Evolutionary conservation across 2,113 vertebrate species (phyloP).

Genomic region (Oryzias woworae): DNA sequence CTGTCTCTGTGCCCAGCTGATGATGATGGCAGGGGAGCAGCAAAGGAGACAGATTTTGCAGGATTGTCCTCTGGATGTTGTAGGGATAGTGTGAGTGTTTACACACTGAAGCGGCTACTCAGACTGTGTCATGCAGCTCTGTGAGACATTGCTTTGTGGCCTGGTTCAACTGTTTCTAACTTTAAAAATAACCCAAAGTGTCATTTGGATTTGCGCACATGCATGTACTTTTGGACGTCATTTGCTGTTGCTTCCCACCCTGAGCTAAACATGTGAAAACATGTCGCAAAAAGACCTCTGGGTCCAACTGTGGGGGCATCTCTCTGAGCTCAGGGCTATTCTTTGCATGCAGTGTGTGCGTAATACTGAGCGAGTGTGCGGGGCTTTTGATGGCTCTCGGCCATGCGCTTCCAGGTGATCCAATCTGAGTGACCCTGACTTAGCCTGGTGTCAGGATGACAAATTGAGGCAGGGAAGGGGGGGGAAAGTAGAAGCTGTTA

Average conservation of each 20-base stretch:
- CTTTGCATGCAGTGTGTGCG: constrained; percentile 22
- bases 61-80: constrained; percentile 24
- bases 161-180: constrained; percentile 34
- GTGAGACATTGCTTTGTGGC: constrained; percentile 9
- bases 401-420: constrained; percentile 40
- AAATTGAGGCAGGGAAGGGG: constrained; percentile 39
- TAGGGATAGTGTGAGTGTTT: constrained; percentile 18
- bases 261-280: constrained; percentile 37
- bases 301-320: constrained; percentile 36
- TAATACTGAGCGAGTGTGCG: not conserved
- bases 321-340: constrained; percentile 40
- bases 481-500: constrained; percentile 26
- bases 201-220: constrained; percentile 17
- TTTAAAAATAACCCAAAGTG: constrained; percentile 46
- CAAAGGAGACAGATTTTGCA: constrained; percentile 34
- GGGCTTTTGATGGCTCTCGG: constrained; percentile 28
- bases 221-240: constrained; percentile 16
- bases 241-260: constrained; percentile 24
- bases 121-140: constrained; percentile 12
- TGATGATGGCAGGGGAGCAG: constrained; percentile 19
- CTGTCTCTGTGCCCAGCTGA: constrained; percentile 66
- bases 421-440: constrained; percentile 45
- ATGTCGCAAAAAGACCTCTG: constrained; percentile 27
- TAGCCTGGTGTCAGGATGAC: constrained; percentile 25
- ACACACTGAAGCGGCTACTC: constrained; percentile 11